Evolutionary conservation across 2,888 invertebrate genomes (phyloP), one percentile per base, ranked within the genome.

Genomic region (Ornithoptera alexandrae): DNA sequence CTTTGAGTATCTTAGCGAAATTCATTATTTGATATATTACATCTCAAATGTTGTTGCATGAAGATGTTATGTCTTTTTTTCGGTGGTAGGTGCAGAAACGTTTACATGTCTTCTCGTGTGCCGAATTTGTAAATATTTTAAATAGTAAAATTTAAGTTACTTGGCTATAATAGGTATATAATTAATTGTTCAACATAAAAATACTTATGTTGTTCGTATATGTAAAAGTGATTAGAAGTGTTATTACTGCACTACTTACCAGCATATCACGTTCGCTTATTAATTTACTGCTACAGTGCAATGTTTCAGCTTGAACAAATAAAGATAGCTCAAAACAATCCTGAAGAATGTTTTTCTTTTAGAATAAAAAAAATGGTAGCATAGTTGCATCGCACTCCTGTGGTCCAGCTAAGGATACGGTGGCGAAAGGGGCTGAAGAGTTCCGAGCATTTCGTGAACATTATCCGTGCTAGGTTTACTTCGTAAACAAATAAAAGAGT

Each of bases 381-480:
- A 18, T 15, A 50, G 18, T 15, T 50, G 50, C 5, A 30, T 3
- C 30, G 30, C 18, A 50, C 18, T 17, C 17, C 17, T 15, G 18
- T 50, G 50, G 50, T 17, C 50, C 50, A 39, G 61, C 61, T 6
- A 61, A 61, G 36, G 39, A 61, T 17, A 61, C 61, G 7, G 61
- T 39, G 17, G 61, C 39, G 12, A 61, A 61, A 30, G 39, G 36
- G 17, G 39, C 60, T 7, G 60, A 60, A 7, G 60, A 60, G 36
- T 60, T 60, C 60, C 60, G 1, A 7, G 30, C 60, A 39, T 60
- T 60, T 24, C 36, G 60, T 1, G 36, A 60, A 24, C n/a, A 39
- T 60, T 36, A 36, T 36, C 36, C 15, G 36, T 60, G 60, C 60
- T 36, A 1, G 60, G 36, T 15, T n/a, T 60, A 24, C 36, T 39